Evolutionary conservation across 2,113 vertebrate genomes (phyloP).

Genomic region (Ibidorhyncha struthersii): DNA sequence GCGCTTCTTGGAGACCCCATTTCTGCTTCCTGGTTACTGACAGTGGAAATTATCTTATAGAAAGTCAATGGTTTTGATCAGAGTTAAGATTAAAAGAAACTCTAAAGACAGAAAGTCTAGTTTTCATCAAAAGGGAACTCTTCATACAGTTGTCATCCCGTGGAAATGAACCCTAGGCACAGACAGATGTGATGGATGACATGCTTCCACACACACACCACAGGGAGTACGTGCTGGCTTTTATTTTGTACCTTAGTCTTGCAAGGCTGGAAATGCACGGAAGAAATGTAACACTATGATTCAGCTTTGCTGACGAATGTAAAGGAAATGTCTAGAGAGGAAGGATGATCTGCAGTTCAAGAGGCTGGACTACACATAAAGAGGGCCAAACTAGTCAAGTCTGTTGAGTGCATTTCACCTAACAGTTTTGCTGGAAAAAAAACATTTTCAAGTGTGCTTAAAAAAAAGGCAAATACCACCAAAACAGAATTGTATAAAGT

Average conservation of each 20-base stretch:
- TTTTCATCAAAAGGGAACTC: neutral
- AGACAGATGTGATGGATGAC: neutral
- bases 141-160: neutral
- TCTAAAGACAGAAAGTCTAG: neutral
- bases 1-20: neutral
- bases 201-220: neutral
- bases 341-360: neutral
- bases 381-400: neutral
- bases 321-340: neutral
- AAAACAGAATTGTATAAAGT: neutral
- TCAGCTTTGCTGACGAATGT: neutral
- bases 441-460: neutral
- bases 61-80: neutral
- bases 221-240: neutral
- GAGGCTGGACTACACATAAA: neutral
- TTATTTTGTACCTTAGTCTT: neutral
- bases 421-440: neutral
- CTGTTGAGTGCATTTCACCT: neutral
- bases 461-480: neutral
- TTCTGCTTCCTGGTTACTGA: neutral
- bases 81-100: constrained; percentile 3
- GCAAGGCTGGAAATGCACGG: neutral
- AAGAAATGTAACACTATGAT: neutral
- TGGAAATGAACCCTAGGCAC: neutral
- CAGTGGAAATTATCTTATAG: neutral